A percentile compares a stretch with the other conserved stretches of the same genome.
Conservation (phyloP, 2,797 vertebrate species). For the Rachycentron canadum region DNA sequence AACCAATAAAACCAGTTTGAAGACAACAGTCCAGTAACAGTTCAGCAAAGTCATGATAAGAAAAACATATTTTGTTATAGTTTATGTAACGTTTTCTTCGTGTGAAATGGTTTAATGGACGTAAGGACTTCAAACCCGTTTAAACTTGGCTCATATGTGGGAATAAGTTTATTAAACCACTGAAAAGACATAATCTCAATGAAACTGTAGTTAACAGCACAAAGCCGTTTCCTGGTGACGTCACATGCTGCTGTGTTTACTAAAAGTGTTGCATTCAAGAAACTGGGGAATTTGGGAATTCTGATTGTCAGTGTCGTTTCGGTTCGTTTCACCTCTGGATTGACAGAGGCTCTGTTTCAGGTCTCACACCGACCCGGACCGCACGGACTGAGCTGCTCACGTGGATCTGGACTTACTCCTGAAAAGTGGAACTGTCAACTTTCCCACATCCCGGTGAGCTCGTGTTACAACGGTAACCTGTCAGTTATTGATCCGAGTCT, state of each 20-base stretch:
- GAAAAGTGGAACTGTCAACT: too few species aligned
- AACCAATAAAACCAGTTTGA: conserved; percentile 13
- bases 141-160: not conserved
- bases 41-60: conserved; percentile 19
- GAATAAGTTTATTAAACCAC: too few species aligned
- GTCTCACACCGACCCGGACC: too few species aligned
- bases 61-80: not conserved
- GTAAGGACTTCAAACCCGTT: not conserved
- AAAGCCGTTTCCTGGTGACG: too few species aligned
- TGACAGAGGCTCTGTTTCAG: not conserved
- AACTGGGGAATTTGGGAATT: not conserved
- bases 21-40: not conserved
- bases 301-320: too few species aligned
- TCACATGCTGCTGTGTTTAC: not conserved
- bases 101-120: not conserved
- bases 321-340: not conserved
- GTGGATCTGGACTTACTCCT: not conserved
- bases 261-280: not conserved
- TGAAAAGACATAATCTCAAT: too few species aligned
- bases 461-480: too few species aligned
- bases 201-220: not conserved
- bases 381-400: too few species aligned
- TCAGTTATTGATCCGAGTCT: fast-evolving
- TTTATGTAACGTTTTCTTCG: not conserved
- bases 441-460: not conserved